Evolutionary conservation across 1,140 invertebrate genomes (phyloP), one percentile per base, ranked within the genome.

Genomic region (Mizuhopecten yessoensis): DNA sequence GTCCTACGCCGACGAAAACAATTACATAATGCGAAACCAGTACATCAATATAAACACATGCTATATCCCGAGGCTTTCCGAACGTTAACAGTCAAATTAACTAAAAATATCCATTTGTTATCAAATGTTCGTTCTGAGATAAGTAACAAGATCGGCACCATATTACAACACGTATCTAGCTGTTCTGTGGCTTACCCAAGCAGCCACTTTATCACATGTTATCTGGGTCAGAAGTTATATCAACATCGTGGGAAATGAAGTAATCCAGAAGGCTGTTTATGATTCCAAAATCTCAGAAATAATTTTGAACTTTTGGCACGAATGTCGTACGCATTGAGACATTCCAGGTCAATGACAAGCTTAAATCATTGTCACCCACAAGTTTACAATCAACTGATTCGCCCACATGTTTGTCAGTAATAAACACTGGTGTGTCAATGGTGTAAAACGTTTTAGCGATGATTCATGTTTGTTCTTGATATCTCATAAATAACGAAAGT

Each of bases 311-410:
- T 75, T 75, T 75, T 75, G 57, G 57, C 57, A 75, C 57, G 57
- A 75, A 11, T 75, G 57, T 75, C n/a, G n/a, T 75, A 29, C 23
- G 57, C 57, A 75, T 29, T 13, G 57, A 75, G n/a, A n/a, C 17
- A 75, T 29, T 29, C 57, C 57, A 29, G n/a, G 57, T 75, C 57
- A 75, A 75, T 23, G 57, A 75, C 57, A 75, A n/a, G 57, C 57
- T 75, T 75, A 75, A 75, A 75, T 75, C 57, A 75, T 75, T 29
- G 57, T 75, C 57, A 75, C 57, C 57, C 57, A 75, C 17, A 75
- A 75, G 57, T 75, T 29, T 75, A 75, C 17, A 29, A n/a, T 75
- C n/a, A 75, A 29, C 57, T 75, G 57, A 17, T n/a, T 29, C 57
- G 57, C 57, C 57, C 57, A 75, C 57, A 75, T 75, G 57, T 75